A percentile compares a stretch with the other conserved stretches of the same genome.
Conservation (phyloP, 92 coral and sea anemone species). For the Phenganax marumi region DNA sequence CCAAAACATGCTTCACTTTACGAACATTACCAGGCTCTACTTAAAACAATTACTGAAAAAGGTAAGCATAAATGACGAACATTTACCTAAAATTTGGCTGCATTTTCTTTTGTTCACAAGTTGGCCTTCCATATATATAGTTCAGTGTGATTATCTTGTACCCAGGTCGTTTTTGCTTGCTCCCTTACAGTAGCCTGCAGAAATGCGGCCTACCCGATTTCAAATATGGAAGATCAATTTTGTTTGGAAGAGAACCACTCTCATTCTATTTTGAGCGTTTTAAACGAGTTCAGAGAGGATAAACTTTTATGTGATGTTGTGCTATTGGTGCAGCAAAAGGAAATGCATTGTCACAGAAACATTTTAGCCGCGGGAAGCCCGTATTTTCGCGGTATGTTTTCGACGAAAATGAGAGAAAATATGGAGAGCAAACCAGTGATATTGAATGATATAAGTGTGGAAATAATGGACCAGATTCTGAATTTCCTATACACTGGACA, state of each 20-base stretch:
- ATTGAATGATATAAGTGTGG: slow-evolving; percentile 79
- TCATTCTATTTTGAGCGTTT: slow-evolving; percentile 36
- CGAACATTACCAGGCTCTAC: not conserved
- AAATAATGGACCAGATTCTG: slow-evolving; percentile 85
- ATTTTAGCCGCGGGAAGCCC: slow-evolving; percentile 95
- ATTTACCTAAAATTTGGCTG: not conserved
- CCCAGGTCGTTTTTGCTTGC: not conserved
- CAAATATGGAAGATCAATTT: slow-evolving; percentile 40
- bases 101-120: too few relatives aligned
- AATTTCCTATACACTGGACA: slow-evolving; percentile 92
- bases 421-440: slow-evolving; percentile 90
- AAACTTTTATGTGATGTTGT: slow-evolving; percentile 88
- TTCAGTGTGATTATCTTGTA: not conserved
- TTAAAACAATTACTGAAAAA: not conserved
- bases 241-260: slow-evolving; percentile 45
- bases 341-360: slow-evolving; percentile 83
- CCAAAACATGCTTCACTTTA: not conserved
- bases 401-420: slow-evolving; percentile 85
- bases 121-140: too few relatives aligned
- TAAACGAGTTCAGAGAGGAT: slow-evolving; percentile 93
- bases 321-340: slow-evolving; percentile 76
- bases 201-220: not conserved
- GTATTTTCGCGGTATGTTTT: slow-evolving; percentile 96
- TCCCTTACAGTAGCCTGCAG: not conserved
- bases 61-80: not conserved